Evolutionary conservation across 2,888 invertebrate species (phyloP).

Genomic region (Halocaridina rubra): DNA sequence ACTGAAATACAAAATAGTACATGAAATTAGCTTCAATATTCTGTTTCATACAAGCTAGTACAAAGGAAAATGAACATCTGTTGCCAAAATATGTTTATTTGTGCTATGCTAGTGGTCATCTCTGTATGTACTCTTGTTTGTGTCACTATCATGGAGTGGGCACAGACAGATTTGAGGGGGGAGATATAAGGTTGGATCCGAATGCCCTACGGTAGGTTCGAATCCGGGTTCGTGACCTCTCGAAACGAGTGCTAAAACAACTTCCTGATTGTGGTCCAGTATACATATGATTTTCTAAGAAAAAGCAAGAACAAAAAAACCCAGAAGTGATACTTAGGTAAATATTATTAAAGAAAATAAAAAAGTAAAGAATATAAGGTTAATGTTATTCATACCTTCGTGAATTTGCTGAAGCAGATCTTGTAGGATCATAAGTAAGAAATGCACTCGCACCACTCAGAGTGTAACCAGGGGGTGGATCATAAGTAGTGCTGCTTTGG

Average conservation of each 20-base stretch:
- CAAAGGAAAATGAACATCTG: too few species aligned
- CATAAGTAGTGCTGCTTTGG: neutral
- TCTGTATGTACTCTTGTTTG: too few species aligned
- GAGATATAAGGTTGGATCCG: too few species aligned
- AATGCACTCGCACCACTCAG: conserved; percentile 35
- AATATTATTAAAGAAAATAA: neutral
- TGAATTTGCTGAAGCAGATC: neutral
- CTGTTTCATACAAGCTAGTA: too few species aligned
- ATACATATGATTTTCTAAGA: neutral
- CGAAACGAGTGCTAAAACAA: too few species aligned
- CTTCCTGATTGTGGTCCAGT: too few species aligned
- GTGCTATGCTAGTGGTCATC: neutral
- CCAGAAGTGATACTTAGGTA: neutral
- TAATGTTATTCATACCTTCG: conserved; percentile 1
- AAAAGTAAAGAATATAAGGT: neutral
- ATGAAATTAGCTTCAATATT: neutral
- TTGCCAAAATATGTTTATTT: neutral
- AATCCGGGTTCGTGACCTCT: too few species aligned
- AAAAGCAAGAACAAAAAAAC: neutral
- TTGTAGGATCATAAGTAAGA: conserved; percentile 17
- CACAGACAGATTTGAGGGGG: too few species aligned
- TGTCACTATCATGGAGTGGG: too few species aligned
- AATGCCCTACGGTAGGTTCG: too few species aligned
- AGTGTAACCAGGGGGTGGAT: conserved; percentile 35
- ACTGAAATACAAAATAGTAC: neutral